phyloP scores from a whole-genome alignment of 2,888 invertebrate genomes.

The Drosophila formosana region DNA sequence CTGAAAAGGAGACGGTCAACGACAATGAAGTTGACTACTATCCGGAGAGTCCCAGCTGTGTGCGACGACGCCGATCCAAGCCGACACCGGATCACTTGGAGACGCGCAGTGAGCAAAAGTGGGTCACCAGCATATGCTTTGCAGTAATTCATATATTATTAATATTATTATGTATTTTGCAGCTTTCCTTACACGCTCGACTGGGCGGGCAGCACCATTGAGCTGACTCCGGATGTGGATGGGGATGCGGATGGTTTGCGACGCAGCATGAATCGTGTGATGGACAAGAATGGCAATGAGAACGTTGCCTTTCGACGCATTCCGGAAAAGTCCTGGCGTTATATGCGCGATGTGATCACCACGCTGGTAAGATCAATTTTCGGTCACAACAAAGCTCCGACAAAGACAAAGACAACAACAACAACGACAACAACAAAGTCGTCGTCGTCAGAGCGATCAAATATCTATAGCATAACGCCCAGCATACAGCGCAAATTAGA shows the following conservation, averaged over 20 bases:
- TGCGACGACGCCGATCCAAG: conserved; percentile 63
- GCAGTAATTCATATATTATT: not conserved
- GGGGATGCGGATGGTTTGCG: conserved; percentile 59
- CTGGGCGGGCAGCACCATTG: conserved; percentile 83
- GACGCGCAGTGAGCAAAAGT: conserved; percentile 81
- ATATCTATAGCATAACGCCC: conserved; percentile 75
- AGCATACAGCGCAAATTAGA: conserved; percentile 73
- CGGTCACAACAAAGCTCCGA: conserved; percentile 51
- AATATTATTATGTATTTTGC: not conserved
- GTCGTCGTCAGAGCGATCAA: conserved; percentile 45
- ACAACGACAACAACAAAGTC: not conserved
- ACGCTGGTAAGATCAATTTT: conserved; percentile 90
- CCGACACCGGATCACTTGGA: conserved; percentile 57
- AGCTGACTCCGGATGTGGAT: conserved; percentile 71
- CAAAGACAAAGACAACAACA: conserved; percentile 26
- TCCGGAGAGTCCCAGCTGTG: conserved; percentile 78
- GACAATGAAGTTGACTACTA: conserved; percentile 74
- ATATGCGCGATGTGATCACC: conserved; percentile 93
- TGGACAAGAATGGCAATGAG: conserved; percentile 83
- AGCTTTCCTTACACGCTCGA: conserved; percentile 76
- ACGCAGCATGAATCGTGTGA: conserved; percentile 77
- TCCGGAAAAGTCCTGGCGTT: conserved; percentile 89
- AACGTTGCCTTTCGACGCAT: conserved; percentile 83
- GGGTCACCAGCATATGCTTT: conserved; percentile 44
- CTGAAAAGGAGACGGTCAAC: conserved; percentile 82